Percentiles rank a stretch among this genome's conserved stretches.
Conservation (phyloP, 2,113 vertebrate species). For the Scytalopus superciliaris region DNA sequence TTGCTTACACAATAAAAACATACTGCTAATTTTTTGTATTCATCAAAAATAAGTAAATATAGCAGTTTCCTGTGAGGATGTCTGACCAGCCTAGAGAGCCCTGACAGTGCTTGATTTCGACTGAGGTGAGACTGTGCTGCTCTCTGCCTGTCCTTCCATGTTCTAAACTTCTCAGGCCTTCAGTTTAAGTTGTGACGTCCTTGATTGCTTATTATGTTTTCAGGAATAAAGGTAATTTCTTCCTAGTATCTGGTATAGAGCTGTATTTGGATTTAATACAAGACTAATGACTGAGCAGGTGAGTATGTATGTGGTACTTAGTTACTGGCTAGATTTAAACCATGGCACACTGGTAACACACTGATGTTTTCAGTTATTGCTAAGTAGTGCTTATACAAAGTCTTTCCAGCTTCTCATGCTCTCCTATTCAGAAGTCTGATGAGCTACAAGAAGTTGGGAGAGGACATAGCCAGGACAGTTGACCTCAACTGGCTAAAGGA, state of each 20-base stretch:
- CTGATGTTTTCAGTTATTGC: background rate
- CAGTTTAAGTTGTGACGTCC: background rate
- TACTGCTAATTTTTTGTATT: background rate
- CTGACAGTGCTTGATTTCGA: background rate
- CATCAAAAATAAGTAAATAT: background rate
- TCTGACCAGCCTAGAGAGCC: background rate
- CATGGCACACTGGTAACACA: background rate
- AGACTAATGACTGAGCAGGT: background rate
- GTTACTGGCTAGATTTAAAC: background rate
- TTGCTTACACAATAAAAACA: background rate
- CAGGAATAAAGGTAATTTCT: background rate
- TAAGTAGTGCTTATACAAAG: background rate
- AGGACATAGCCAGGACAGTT: background rate
- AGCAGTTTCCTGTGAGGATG: background rate
- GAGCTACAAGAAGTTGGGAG: background rate
- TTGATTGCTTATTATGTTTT: background rate
- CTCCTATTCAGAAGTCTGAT: background rate
- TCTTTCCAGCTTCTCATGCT: background rate
- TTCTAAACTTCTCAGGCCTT: background rate
- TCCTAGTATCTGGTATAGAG: background rate
- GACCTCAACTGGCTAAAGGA: background rate
- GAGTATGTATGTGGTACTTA: background rate
- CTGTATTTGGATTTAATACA: background rate
- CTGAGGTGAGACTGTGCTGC: background rate
- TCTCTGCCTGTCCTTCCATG: background rate